Conservation (phyloP, 2,888 invertebrate genomes). For the Clostera curtula region DNA sequence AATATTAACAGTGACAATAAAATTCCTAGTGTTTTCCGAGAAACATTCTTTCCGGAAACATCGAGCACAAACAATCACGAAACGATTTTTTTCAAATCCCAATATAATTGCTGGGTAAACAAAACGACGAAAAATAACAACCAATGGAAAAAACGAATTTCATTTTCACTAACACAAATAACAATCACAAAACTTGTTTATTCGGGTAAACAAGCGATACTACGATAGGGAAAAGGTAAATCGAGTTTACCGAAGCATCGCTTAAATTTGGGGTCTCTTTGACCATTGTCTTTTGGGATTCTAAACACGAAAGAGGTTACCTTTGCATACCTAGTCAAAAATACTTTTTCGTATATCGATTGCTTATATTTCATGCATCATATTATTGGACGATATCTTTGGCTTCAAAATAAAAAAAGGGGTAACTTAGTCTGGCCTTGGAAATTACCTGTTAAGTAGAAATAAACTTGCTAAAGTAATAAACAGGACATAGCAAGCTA, state of each 20-base stretch:
- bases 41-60: no score
- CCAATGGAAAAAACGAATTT: conserved; percentile 14
- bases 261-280: conserved; percentile 26
- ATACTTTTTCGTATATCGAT: conserved; percentile 13
- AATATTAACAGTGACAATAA: no score
- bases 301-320: conserved; percentile 16
- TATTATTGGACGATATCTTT: no score
- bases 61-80: no score
- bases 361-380: conserved; percentile 13
- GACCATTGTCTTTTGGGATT: conserved; percentile 16
- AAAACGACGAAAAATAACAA: conserved; percentile 14
- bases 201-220: conserved; percentile 20
- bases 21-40: no score
- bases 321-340: conserved; percentile 17
- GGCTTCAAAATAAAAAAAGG: no score
- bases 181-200: conserved; percentile 15
- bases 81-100: no score
- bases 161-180: conserved; percentile 8
- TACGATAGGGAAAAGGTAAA: conserved; percentile 30
- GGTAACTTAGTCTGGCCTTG: no score
- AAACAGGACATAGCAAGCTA: no score
- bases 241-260: conserved; percentile 24
- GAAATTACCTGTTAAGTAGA: no score
- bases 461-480: no score
- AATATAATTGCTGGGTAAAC: no score